Base-by-base conservation (phyloP, 2,797 vertebrate species). In the Typhlichthys subterraneus region DNA sequence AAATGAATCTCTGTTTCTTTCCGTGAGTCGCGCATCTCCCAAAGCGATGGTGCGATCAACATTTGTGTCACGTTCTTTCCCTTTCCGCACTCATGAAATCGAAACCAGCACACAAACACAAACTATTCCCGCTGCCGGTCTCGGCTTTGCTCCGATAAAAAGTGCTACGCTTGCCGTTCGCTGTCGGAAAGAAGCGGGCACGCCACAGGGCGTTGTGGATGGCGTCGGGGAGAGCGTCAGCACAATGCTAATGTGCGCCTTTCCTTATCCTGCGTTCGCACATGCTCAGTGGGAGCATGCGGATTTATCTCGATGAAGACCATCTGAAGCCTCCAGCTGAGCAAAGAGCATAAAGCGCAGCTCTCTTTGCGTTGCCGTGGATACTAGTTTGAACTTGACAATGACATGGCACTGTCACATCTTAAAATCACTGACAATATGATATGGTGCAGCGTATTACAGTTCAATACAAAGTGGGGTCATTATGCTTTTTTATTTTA, bases 1-100 rank as follows among this genome's bases (percentile, higher is more conserved):
- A 76, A 77, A 86, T 75, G 60, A 79, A 84, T 61, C 55, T 70
- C 65, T 72, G 23, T 29, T 29, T 29, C 54, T 63, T 69, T 77
- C 62, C 73, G 59, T 2, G 33, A 78, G 73, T 66, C 66, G n/a
- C 47, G 14, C 5, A 48, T 81, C 72, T 59, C 82, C 79, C 65
- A 82, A 79, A 85, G 78, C 59, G 31, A 65, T 75, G 65, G 60
- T 65, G 54, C 59, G 75, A 86, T 84, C 67, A 62, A 71, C 74
- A 80, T 76, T 70, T 45, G n/a, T 61, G 59, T 73, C 80, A 74
- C 57, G 47, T 74, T 65, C 57, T 19, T 33, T 19, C 51, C 65
- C 59, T 38, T n/a, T 14, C 12, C 42, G 58, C 23, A 14, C 72
- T 61, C 15, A 14, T 53, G 61, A 69, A 75, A 77, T 72, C 65